Conservation (phyloP, 2,797 vertebrate species). For the Sylvia borin region DNA sequence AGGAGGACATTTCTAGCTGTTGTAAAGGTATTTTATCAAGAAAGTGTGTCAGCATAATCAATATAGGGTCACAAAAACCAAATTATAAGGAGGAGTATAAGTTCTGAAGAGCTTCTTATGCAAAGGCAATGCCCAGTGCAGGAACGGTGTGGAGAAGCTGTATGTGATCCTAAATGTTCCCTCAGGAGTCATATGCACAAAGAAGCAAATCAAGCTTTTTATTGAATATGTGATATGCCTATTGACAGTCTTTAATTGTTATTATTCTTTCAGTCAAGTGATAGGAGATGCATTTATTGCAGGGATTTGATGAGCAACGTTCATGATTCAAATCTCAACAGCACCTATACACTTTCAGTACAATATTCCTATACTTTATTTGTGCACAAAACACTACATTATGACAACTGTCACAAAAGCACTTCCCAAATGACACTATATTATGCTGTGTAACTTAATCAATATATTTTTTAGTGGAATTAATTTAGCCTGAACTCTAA, state of each 20-base stretch:
- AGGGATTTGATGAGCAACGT: background rate
- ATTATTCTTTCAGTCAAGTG: background rate
- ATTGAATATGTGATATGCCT: background rate
- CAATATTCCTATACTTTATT: background rate
- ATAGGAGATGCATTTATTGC: background rate
- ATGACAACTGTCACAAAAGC: background rate
- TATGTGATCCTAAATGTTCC: background rate
- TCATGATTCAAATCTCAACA: background rate
- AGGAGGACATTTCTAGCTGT: background rate
- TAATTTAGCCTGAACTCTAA: conserved; percentile 7
- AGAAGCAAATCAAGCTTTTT: background rate
- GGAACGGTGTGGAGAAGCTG: background rate
- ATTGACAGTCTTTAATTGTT: background rate
- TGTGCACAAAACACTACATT: background rate
- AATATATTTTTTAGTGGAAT: conserved; percentile 10
- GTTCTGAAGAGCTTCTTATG: background rate
- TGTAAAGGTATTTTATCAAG: background rate
- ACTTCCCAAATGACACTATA: background rate
- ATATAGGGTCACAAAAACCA: background rate
- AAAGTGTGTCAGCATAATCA: background rate
- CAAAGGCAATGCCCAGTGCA: background rate
- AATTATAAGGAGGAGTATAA: background rate
- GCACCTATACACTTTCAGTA: background rate
- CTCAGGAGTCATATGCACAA: background rate
- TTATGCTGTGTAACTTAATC: conserved; percentile 1